phyloP scores from a whole-genome alignment of 2,113 vertebrate species.

The Heterotis niloticus region DNA sequence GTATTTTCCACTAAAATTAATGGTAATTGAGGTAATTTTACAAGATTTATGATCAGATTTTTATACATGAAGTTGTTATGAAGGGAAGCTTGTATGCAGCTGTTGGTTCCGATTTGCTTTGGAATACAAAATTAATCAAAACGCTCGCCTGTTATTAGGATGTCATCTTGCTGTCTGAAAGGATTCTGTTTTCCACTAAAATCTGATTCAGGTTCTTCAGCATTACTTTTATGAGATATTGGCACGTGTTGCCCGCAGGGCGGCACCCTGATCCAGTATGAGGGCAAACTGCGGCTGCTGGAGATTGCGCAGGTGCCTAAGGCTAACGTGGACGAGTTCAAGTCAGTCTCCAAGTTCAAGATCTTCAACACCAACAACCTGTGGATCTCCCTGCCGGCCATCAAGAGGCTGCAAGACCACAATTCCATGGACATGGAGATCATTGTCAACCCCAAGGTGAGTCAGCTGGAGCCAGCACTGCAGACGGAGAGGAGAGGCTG shows the following conservation, averaged over 20 bases:
- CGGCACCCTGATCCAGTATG: slow-evolving; percentile 88
- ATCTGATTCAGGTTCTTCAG: background rate
- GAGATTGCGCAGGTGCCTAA: slow-evolving; percentile 97
- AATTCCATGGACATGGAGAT: slow-evolving; percentile 92
- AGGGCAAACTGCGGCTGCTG: slow-evolving; percentile 87
- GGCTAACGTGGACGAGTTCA: slow-evolving; percentile 93
- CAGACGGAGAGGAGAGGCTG: background rate
- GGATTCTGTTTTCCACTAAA: background rate
- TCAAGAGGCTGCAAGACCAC: slow-evolving; percentile 83
- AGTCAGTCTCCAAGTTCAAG: slow-evolving; percentile 98
- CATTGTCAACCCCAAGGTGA: slow-evolving; percentile 94
- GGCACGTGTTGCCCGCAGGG: slow-evolving; percentile 65
- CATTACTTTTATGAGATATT: background rate
- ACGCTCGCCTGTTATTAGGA: no score
- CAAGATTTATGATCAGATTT: no score
- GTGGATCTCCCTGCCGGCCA: slow-evolving; percentile 91
- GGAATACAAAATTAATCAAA: no score
- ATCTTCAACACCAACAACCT: slow-evolving; percentile 99
- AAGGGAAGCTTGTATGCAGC: no score
- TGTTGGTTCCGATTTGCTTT: no score
- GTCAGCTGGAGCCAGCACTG: background rate
- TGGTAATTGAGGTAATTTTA: no score
- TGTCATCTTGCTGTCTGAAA: no score
- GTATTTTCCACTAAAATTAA: no score
- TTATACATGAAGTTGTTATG: no score